A percentile compares a stretch with the other conserved stretches of the same genome.
phyloP scores from a whole-genome alignment of 2,888 invertebrate genomes.

The Platerodrilus igneus region DNA sequence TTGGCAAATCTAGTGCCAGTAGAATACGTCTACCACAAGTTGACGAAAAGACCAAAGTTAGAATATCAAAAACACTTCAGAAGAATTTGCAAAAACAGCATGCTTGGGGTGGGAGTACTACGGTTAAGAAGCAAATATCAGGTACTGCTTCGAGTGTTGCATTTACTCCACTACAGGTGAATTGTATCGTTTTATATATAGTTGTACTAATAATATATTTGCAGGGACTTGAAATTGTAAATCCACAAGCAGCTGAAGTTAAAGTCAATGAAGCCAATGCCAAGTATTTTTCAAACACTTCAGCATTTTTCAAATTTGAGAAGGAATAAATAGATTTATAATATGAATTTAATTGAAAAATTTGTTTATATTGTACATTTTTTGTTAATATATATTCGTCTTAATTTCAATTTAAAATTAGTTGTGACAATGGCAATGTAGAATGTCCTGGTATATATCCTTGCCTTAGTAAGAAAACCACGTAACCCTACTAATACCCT shows the following conservation, averaged over 20 bases:
- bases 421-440: too few relatives aligned
- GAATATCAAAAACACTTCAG: slow-evolving; percentile 96
- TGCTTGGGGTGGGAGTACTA: slow-evolving; percentile 88
- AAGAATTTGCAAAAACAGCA: slow-evolving; percentile 90
- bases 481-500: too few relatives aligned
- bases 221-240: slow-evolving; percentile 96
- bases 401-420: too few relatives aligned
- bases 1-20: slow-evolving; percentile 91
- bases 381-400: too few relatives aligned
- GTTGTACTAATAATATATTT: slow-evolving; percentile 33
- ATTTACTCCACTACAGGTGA: slow-evolving; percentile 91
- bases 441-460: too few relatives aligned
- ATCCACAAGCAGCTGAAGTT: slow-evolving; percentile 96
- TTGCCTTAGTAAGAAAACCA: too few relatives aligned
- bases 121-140: slow-evolving; percentile 90
- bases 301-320: slow-evolving; percentile 68
- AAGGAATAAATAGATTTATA: too few relatives aligned
- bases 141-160: slow-evolving; percentile 98
- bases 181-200: too few relatives aligned
- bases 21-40: slow-evolving; percentile 90
- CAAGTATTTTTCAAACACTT: slow-evolving; percentile 94
- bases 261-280: slow-evolving; percentile 84
- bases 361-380: too few relatives aligned
- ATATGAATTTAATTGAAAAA: too few relatives aligned
- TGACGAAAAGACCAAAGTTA: slow-evolving; percentile 98